Evolutionary conservation across 2,797 vertebrate genomes (phyloP), one percentile per base, ranked within the genome.

Genomic region (Sebastes iracundus): DNA sequence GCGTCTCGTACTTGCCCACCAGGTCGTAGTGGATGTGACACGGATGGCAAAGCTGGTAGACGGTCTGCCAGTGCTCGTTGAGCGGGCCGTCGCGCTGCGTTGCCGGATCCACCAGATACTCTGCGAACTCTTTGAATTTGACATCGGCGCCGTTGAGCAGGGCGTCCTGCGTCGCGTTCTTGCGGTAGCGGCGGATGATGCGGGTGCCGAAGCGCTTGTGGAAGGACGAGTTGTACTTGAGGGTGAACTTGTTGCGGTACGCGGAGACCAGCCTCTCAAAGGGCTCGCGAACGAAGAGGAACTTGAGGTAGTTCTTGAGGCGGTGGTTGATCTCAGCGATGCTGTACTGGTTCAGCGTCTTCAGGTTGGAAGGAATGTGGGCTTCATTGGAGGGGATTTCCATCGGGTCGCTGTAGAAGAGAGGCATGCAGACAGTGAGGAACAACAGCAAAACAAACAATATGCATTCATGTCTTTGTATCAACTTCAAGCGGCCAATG

Each of bases 41-140:
- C 0, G 98, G 98, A 85, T 99, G 98, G 92, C 98, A 99, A 3
- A 99, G 97, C 16, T 98, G 97, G 93, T 96, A 96, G 13, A 98
- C 98, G 0, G 98, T 98, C 93, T 99, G 97, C 98, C 98, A 99
- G 94, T 99, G 98, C 87, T 99, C 98, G 0, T 99, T 99, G 89
- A 99, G 98, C 0, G 98, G 98, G 25, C 98, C 98, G 61, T 99
- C 98, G 5, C 95, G 97, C 91, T 96, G 97, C 0, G 98, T 99
- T 28, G 97, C 97, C 0, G 98, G 98, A 77, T 99, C 97, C 0
- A 96, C 96, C 88, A 99, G 96, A 82, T 99, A 99, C 0, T 97
- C 97, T 0, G 97, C 96, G 0, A 99, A 99, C 90, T 99, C 98
- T 77, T 97, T 96, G 69, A 99, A 99, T 70, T 96, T 97, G 82